Base-by-base conservation (phyloP, 2,888 invertebrate species). In the Agonopterix arenella region DNA sequence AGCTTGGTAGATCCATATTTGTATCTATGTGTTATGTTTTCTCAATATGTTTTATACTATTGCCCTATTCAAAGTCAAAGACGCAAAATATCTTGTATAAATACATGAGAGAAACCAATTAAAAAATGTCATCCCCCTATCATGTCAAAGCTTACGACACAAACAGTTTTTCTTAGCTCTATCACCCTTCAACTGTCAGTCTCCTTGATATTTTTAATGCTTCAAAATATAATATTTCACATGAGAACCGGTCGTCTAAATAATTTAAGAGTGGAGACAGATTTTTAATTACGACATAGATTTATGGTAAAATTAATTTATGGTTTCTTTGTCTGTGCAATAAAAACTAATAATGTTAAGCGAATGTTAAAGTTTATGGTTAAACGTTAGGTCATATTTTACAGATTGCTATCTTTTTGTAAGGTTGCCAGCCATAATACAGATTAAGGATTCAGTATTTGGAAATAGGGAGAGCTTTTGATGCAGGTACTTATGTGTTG, bases 161-260 rank as follows among this genome's bases (percentile, higher is more conserved):
- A 52, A 56, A 54, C 52, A 50, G 50, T 58, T 58, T 59, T 61
- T 58, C 53, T 53, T 47, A 49, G 36, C 45, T 47, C 11, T 47
- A 55, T 53, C 54, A 56, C 56, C 59, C 59, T 50, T 54, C 54
- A 8, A 41, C 11, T 49, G 46, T 42, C 53, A 53, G 46, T 37
- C 52, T 51, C 50, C 54, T 57, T 52, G 49, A 54, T 55, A 52
- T 60, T 54, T 54, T 57, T 54, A 47, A 51, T 52, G 46, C 43
- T 13, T 9, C 18, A 47, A 43, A 37, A 44, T 44, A 43, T 40
- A 54, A 56, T 56, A 51, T 54, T 58, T 61, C 55, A 62, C 58
- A 57, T 58, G 61, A 56, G 60, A 61, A 62, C 51, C 40, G 28
- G 45, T 42, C 36, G 52, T 54, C 50, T 49, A 52, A 48, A 11